Evolutionary conservation across 2,888 invertebrate species (phyloP), one percentile per base, ranked within the genome.

Genomic region (Meiosimyza platycephala): DNA sequence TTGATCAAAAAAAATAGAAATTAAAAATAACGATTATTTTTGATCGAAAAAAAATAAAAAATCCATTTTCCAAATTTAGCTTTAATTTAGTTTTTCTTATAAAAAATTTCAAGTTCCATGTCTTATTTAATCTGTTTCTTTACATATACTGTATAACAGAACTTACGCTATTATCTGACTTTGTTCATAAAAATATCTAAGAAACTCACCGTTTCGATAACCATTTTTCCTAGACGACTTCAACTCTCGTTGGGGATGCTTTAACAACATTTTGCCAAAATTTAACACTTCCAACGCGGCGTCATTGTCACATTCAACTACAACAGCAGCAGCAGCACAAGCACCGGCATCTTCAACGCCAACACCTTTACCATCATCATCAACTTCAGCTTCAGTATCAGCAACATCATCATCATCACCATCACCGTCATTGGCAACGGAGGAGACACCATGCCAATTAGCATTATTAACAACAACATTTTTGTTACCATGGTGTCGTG

Each of bases 391-490:
- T 22, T 28, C 65, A 66, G 51, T 18, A 6, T 48, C 70, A 71
- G 40, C 63, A 55, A 75, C 75, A 74, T 78, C 76, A 50, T 12
- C 68, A 71, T 47, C 73, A 65, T 60, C 73, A 78, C 79, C 79
- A 79, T 77, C 78, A 78, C 80, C 80, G 79, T 78, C 77, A 76
- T 80, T 79, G 79, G 79, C 79, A 72, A 47, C 59, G 57, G 50
- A 59, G 57, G 50, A 59, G 75, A 78, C 79, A 78, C 79, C 82
- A 80, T 79, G 78, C 81, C 81, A 80, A 80, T 83, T 80, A 80
- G 80, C 77, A 73, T 79, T 80, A 80, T 81, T 81, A 74, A 64
- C 72, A 72, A 70, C 71, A 57, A 67, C 74, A 70, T 22, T 59
- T n/a, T 22, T 51, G 40, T 40, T 40, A 40, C 40, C 40, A 40